Percentiles rank a stretch among this genome's conserved stretches.
Conservation (phyloP, 2,888 invertebrate genomes). For the Andrena haemorrhoa region DNA sequence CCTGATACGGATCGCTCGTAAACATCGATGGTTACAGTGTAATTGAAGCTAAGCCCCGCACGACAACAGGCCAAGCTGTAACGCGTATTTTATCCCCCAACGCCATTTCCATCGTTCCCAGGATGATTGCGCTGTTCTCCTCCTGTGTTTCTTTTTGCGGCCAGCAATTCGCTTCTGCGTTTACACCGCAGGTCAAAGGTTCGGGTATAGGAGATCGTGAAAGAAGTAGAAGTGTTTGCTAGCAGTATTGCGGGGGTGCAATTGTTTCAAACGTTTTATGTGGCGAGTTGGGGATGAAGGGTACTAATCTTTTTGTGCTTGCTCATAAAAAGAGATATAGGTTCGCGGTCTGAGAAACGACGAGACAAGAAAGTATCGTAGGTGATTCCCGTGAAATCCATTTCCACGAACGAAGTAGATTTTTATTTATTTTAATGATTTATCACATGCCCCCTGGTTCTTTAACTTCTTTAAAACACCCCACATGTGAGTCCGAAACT, state of each 20-base stretch:
- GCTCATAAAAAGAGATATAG: too few relatives aligned
- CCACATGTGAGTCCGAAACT: too few relatives aligned
- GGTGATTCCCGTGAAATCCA: too few relatives aligned
- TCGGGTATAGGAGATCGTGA: neutral
- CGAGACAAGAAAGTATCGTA: too few relatives aligned
- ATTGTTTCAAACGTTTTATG: too few relatives aligned
- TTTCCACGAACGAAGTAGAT: too few relatives aligned
- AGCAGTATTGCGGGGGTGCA: neutral
- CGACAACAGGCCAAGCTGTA: neutral
- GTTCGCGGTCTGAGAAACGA: too few relatives aligned
- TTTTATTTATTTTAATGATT: too few relatives aligned
- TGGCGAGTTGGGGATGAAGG: too few relatives aligned
- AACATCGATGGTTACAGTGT: constrained; percentile 11
- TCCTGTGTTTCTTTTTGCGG: neutral
- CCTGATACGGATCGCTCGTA: constrained; percentile 10
- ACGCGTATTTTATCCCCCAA: neutral
- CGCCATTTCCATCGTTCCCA: constrained; percentile 1
- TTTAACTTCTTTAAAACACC: too few relatives aligned
- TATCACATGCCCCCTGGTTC: too few relatives aligned
- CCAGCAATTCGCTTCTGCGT: constrained; percentile 7
- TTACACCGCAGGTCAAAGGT: constrained; percentile 9
- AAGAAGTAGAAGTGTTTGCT: neutral
- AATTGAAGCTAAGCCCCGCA: neutral
- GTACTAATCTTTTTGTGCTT: too few relatives aligned
- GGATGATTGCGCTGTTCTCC: constrained; percentile 7